phyloP scores from a whole-genome alignment of 2,888 invertebrate species.

The Chrysomela aeneicollis region DNA sequence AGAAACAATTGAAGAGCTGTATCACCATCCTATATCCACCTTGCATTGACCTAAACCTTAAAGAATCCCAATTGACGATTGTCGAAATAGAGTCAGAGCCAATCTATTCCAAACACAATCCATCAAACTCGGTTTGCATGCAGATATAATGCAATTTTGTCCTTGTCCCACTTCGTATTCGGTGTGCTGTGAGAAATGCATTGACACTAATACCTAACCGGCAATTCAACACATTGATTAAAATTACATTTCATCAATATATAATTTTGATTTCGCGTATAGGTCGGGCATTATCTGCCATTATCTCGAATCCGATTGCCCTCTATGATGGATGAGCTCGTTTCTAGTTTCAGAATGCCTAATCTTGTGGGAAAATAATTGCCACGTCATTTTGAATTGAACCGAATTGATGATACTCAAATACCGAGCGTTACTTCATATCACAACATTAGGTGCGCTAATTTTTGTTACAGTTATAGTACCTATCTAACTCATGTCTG shows the following conservation, averaged over 20 bases:
- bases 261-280: conserved; percentile 19
- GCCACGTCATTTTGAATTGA: not conserved
- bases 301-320: conserved; percentile 12
- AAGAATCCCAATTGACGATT: not conserved
- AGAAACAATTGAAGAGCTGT: no score
- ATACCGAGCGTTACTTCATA: not conserved
- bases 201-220: conserved; percentile 51
- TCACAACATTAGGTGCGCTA: no score
- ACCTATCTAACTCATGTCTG: no score
- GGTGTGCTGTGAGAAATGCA: conserved; percentile 52
- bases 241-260: conserved; percentile 36
- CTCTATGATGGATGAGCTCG: not conserved
- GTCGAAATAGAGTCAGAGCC: not conserved
- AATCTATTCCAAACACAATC: conserved; percentile 7
- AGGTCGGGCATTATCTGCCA: conserved; percentile 6
- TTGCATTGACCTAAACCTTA: conserved; percentile 2
- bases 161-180: conserved; percentile 56
- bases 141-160: conserved; percentile 40
- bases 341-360: conserved; percentile 1
- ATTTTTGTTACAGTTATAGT: no score
- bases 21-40: no score
- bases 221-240: conserved; percentile 36
- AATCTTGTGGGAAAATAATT: not conserved
- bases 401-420: not conserved
- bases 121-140: conserved; percentile 4